Evolutionary conservation across 2,888 invertebrate species (phyloP).

Genomic region (Lochmaea crataegi): DNA sequence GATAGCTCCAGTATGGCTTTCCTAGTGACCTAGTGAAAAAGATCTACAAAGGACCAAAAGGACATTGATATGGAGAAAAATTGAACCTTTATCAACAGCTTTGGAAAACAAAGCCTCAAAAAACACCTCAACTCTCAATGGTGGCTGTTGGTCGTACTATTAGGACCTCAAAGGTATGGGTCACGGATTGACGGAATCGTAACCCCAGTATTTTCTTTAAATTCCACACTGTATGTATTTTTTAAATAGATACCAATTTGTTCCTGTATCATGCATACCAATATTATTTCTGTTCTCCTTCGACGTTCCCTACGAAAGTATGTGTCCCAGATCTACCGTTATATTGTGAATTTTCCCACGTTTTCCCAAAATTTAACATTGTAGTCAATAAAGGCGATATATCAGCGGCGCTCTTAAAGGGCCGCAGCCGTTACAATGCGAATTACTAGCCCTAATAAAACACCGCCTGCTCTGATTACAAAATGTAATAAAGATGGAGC

Average conservation of each 20-base stretch:
- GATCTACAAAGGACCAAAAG: too few relatives aligned
- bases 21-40: neutral
- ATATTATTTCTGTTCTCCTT: neutral
- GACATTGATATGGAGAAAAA: too few relatives aligned
- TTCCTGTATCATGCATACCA: neutral
- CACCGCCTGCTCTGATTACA: slow-evolving; percentile 62
- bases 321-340: slow-evolving; percentile 9
- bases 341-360: slow-evolving; percentile 32
- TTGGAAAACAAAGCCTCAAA: too few relatives aligned
- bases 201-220: too few relatives aligned
- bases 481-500: slow-evolving; percentile 59
- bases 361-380: slow-evolving; percentile 49
- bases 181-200: too few relatives aligned
- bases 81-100: too few relatives aligned
- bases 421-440: slow-evolving; percentile 57
- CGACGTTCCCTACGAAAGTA: neutral
- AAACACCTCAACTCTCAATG: too few relatives aligned
- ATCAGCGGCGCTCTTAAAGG: slow-evolving; percentile 59
- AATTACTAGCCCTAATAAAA: slow-evolving; percentile 61
- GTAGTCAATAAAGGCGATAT: slow-evolving; percentile 62
- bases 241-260: too few relatives aligned
- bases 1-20: too few relatives aligned
- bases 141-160: too few relatives aligned
- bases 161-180: too few relatives aligned
- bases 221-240: too few relatives aligned